A percentile compares a stretch with the other conserved stretches of the same genome.
Evolutionary conservation across 2,797 vertebrate species (phyloP).

Genomic region (Hydrolagus colliei): DNA sequence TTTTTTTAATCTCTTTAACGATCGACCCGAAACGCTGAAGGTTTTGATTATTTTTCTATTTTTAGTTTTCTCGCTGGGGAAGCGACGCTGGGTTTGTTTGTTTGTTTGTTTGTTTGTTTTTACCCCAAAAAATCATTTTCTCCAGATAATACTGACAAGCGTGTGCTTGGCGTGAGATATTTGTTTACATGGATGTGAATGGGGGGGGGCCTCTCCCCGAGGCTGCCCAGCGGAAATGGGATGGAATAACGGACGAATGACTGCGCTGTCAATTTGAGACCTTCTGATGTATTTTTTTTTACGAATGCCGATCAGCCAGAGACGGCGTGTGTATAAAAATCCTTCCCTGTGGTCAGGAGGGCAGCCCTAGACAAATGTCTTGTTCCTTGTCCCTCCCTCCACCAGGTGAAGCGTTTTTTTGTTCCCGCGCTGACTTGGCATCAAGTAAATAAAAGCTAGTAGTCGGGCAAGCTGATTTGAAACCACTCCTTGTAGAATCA

Average conservation of each 20-base stretch:
- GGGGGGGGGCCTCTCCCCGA: neutral
- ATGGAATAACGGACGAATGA: neutral
- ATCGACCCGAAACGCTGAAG: neutral
- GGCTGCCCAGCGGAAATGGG: neutral
- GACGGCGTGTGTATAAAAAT: neutral
- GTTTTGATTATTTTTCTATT: constrained; percentile 15
- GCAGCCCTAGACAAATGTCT: neutral
- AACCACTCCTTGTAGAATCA: too few species aligned
- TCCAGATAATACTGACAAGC: neutral
- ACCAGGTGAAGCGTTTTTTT: neutral
- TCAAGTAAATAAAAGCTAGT: neutral
- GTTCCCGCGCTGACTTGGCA: neutral
- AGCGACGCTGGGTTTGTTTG: neutral
- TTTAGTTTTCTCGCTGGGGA: neutral
- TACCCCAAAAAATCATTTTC: neutral
- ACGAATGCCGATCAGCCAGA: neutral
- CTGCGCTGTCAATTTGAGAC: neutral
- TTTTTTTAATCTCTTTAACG: neutral
- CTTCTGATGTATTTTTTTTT: neutral
- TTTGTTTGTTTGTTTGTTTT: too few species aligned
- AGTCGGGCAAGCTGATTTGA: too few species aligned
- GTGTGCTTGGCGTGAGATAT: neutral
- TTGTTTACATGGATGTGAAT: constrained; percentile 19
- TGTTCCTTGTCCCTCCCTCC: neutral
- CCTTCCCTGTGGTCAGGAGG: too few species aligned